Percentiles rank a stretch among this genome's conserved stretches.
Evolutionary conservation across 2,113 vertebrate genomes (phyloP).

Genomic region (Macquaria ambigua): DNA sequence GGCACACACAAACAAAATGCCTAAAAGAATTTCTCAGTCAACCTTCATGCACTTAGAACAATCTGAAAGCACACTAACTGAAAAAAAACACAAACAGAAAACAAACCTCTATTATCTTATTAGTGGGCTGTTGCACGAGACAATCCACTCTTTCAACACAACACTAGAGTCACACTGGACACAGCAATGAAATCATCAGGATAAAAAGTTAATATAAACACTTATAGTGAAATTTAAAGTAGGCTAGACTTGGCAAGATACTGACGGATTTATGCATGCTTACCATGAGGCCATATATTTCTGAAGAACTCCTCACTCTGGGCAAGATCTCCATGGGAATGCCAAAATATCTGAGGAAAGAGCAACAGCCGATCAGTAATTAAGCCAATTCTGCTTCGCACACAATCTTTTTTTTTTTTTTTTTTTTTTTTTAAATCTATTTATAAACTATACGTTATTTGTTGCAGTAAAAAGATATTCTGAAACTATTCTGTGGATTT

Average conservation of each 20-base stretch:
- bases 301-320: slow-evolving; percentile 93
- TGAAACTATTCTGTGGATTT: too few species aligned
- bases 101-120: slow-evolving; percentile 32
- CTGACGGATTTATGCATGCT: not conserved
- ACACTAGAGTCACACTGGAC: slow-evolving; percentile 17
- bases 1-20: slow-evolving; percentile 72
- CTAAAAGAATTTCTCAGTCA: slow-evolving; percentile 67
- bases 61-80: slow-evolving; percentile 24
- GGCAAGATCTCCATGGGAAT: slow-evolving; percentile 95
- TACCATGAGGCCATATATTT: slow-evolving; percentile 96
- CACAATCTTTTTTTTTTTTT: not conserved
- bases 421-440: too few species aligned
- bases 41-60: slow-evolving; percentile 61
- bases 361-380: not conserved
- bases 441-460: too few species aligned
- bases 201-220: not conserved
- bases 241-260: not conserved
- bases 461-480: not conserved
- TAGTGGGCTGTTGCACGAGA: slow-evolving; percentile 18
- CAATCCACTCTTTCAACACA: slow-evolving; percentile 30
- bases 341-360: slow-evolving; percentile 90
- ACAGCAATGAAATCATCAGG: slow-evolving; percentile 12
- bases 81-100: not conserved
- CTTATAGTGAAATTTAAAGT: not conserved
- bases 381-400: not conserved